These are phyloP conservation scores for Bembecia ichneumoniformis DNA, from an alignment of 2,888 invertebrate species.

Conservation along the genomic window DNA sequence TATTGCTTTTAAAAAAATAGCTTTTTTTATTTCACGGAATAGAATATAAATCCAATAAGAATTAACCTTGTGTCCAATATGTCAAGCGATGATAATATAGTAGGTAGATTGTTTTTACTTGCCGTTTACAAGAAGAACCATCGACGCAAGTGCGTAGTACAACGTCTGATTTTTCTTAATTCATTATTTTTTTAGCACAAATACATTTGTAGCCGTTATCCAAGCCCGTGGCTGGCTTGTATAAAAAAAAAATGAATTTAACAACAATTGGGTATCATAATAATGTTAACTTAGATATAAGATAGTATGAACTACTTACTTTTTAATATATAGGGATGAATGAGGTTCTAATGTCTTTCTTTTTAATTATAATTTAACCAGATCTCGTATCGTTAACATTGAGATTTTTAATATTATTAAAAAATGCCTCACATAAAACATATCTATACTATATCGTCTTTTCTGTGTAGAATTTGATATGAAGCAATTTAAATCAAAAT, in stretches of 20 bases:
- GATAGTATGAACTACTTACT: background rate
- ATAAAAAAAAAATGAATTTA: no score
- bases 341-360: background rate
- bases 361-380: background rate
- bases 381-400: conserved; percentile 10
- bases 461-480: background rate
- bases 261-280: background rate
- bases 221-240: no score
- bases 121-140: no score
- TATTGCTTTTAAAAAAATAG: background rate
- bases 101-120: no score
- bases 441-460: conserved; percentile 18
- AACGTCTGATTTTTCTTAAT: no score
- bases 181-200: no score
- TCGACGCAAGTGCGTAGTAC: no score
- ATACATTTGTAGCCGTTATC: no score
- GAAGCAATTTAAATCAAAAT: no score
- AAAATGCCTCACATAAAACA: conserved; percentile 17
- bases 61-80: no score
- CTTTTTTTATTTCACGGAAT: background rate
- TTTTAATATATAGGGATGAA: background rate
- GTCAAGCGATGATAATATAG: no score
- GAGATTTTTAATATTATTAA: conserved; percentile 1
- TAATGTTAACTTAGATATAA: background rate
- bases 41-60: no score